A percentile compares a stretch with the other conserved stretches of the same genome.
These are phyloP conservation scores for Daptonema setosum DNA, from an alignment of 2,888 invertebrate species.

Conservation along the genomic window DNA sequence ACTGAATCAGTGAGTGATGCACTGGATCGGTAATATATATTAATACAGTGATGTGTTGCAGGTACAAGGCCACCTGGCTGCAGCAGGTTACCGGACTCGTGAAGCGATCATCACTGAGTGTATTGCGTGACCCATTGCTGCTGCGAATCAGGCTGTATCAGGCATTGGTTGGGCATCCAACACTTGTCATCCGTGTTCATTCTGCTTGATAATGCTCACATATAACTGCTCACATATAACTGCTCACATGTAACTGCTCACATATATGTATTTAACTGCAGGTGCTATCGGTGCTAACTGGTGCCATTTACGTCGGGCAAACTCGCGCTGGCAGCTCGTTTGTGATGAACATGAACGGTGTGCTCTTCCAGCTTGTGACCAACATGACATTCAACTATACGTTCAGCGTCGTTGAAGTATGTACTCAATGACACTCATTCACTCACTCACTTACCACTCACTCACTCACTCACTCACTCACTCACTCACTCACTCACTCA, in stretches of 20 bases:
- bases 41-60: too few species aligned
- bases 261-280: too few species aligned
- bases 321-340: background rate
- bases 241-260: background rate
- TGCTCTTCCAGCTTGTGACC: constrained; percentile 66
- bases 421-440: too few species aligned
- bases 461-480: too few species aligned
- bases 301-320: constrained; percentile 44
- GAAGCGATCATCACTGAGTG: constrained; percentile 69
- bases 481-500: too few species aligned
- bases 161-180: constrained; percentile 49
- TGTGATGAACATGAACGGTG: constrained; percentile 81
- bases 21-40: too few species aligned
- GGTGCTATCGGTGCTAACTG: constrained; percentile 68
- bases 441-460: too few species aligned
- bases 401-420: constrained; percentile 72
- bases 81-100: constrained; percentile 67
- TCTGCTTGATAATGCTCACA: constrained; percentile 4
- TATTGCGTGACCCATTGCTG: constrained; percentile 67
- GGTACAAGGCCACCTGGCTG: constrained; percentile 63
- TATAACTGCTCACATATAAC: background rate
- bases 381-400: constrained; percentile 85
- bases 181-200: too few species aligned
- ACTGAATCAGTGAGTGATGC: too few species aligned
- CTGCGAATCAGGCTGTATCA: constrained; percentile 68